Conservation (phyloP, 1,140 invertebrate species). For the Diploscapter pachys region DNA sequence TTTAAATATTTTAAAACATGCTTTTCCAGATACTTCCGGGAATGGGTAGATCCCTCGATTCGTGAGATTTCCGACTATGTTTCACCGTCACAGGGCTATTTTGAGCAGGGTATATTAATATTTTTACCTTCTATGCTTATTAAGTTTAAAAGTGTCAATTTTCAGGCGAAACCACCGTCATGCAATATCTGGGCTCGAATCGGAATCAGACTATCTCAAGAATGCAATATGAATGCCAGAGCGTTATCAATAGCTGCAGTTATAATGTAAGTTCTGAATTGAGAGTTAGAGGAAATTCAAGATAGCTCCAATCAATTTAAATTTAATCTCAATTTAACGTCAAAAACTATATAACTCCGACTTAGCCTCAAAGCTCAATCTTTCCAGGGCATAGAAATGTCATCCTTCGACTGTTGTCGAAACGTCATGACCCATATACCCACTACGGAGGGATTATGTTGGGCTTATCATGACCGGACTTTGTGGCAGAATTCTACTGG, state of each 20-base stretch:
- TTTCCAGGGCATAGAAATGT: slow-evolving; percentile 24
- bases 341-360: background rate
- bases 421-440: slow-evolving; percentile 29
- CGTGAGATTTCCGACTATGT: slow-evolving; percentile 24
- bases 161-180: slow-evolving; percentile 17
- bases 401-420: slow-evolving; percentile 39
- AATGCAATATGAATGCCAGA: slow-evolving; percentile 37
- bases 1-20: background rate
- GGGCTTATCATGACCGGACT: slow-evolving; percentile 31
- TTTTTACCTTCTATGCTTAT: no score
- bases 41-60: slow-evolving; percentile 33
- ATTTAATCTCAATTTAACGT: no score
- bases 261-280: slow-evolving; percentile 12
- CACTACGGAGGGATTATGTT: slow-evolving; percentile 30
- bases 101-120: slow-evolving; percentile 9
- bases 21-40: slow-evolving; percentile 29
- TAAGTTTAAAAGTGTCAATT: no score
- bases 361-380: background rate
- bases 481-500: slow-evolving; percentile 31
- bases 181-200: slow-evolving; percentile 28
- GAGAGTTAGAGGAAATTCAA: background rate
- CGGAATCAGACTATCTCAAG: slow-evolving; percentile 28
- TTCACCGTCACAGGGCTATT: slow-evolving; percentile 1
- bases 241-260: slow-evolving; percentile 30
- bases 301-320: background rate